Evolutionary conservation across 1,140 invertebrate genomes (phyloP).

Genomic region (Rhopalosiphum maidis): DNA sequence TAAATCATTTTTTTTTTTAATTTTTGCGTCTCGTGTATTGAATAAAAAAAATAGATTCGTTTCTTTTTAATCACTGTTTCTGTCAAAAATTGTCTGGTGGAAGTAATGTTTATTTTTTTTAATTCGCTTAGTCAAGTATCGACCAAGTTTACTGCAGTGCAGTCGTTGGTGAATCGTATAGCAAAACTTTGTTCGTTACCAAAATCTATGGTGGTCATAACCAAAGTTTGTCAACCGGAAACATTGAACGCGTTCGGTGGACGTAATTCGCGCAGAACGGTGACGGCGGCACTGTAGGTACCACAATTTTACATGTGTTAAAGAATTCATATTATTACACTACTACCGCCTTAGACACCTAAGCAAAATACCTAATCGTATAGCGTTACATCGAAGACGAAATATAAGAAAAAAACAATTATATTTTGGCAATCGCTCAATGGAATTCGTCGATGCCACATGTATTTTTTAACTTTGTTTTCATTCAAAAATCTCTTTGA

Average conservation of each 20-base stretch:
- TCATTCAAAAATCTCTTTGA: slow-evolving; percentile 31
- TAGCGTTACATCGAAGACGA: background rate
- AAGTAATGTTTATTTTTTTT: slow-evolving; percentile 4
- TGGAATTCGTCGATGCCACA: background rate
- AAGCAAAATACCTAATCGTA: background rate
- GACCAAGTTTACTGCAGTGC: slow-evolving; percentile 36
- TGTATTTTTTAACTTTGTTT: slow-evolving; percentile 15
- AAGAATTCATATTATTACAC: slow-evolving; percentile 22
- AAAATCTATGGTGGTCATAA: slow-evolving; percentile 29
- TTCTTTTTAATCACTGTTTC: background rate
- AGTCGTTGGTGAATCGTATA: slow-evolving; percentile 26
- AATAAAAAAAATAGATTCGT: background rate
- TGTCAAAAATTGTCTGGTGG: background rate
- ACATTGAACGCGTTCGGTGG: slow-evolving; percentile 26
- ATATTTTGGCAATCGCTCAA: slow-evolving; percentile 7
- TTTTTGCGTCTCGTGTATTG: background rate
- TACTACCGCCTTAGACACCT: background rate
- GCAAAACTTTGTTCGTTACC: slow-evolving; percentile 27
- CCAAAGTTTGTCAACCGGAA: slow-evolving; percentile 46
- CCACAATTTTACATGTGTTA: background rate
- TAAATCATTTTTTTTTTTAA: background rate
- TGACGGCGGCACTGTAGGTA: background rate
- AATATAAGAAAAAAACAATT: background rate
- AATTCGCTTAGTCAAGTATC: background rate
- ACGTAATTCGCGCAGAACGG: slow-evolving; percentile 41